Evolutionary conservation across 2,797 vertebrate genomes (phyloP).

Genomic region (Muscicapa comitata): DNA sequence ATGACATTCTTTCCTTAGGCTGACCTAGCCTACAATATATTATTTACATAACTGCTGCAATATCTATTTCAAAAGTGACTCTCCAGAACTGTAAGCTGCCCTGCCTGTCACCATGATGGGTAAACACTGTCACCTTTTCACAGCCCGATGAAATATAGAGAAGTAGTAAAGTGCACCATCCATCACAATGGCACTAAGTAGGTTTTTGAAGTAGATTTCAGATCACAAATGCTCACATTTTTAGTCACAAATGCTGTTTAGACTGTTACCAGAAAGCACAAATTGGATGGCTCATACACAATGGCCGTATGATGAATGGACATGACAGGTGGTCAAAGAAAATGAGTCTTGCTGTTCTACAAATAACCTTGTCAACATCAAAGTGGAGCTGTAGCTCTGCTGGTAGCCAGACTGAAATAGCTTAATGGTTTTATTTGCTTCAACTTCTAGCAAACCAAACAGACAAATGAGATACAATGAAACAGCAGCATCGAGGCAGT

Average conservation of each 20-base stretch:
- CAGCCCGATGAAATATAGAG: conserved; percentile 75
- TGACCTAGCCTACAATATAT: conserved; percentile 34
- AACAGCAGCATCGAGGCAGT: neutral
- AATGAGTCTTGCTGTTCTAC: conserved; percentile 65
- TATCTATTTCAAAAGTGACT: conserved; percentile 60
- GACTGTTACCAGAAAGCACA: conserved; percentile 78
- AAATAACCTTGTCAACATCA: conserved; percentile 74
- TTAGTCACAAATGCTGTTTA: conserved; percentile 80
- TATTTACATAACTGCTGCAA: conserved; percentile 65
- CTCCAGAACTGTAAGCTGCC: conserved; percentile 65
- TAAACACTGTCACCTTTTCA: conserved; percentile 75
- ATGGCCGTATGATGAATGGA: conserved; percentile 84
- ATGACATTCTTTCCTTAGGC: neutral
- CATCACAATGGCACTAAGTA: conserved; percentile 84
- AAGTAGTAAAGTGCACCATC: conserved; percentile 75
- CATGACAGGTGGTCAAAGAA: conserved; percentile 80
- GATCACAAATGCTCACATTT: conserved; percentile 57
- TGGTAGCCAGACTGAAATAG: conserved; percentile 46
- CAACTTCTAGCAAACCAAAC: conserved; percentile 44
- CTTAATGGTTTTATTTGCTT: conserved; percentile 54
- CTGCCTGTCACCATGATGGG: conserved; percentile 66
- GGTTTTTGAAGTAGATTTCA: conserved; percentile 81
- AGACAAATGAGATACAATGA: conserved; percentile 44
- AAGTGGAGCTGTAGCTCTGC: conserved; percentile 45
- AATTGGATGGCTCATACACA: conserved; percentile 75